Evolutionary conservation across 1,140 invertebrate genomes (phyloP), one percentile per base, ranked within the genome.

Genomic region (Camponotus floridanus): DNA sequence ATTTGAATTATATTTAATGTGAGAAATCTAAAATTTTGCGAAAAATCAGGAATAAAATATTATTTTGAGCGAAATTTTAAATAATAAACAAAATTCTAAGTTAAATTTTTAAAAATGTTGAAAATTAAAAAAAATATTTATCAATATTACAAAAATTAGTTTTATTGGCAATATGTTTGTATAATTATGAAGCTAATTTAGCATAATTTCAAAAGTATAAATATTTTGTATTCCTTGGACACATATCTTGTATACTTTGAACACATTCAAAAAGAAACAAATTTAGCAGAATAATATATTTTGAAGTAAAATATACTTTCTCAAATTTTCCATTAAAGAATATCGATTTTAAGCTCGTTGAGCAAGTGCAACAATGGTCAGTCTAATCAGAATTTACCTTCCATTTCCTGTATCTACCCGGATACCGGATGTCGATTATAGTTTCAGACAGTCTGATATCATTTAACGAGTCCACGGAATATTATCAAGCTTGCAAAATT

Each of bases 391-490:
- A 59, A 57, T 13, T 26, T 78, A 64, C 36, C 67, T 68, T 59
- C 15, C 57, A 48, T 70, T 79, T 86, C 73, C 88, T 55, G 42
- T 78, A 68, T 57, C n/a, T 65, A 59, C 59, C 57, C 57, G 65
- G 26, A 73, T 71, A 57, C 81, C 76, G 67, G 85, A 76, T 80
- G 71, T 76, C 71, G 85, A 86, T 64, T 89, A 85, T 70, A 76
- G 55, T 76, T 73, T 51, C 70, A 48, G 62, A 59, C n/a, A 78
- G 62, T 79, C 73, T 73, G 36, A 48, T 86, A 90, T 91, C 74
- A 65, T 91, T 87, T 73, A 90, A 90, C 65, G 64, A 80, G 71
- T 59, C 62, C 45, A 3, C 36, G 68, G 31, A 64, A 81, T 78
- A 68, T 68, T 57, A 86, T 85, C 78, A 59, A n/a, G 59, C 74